These are phyloP conservation scores for Clusia tigrina DNA, from an alignment of 2,888 invertebrate species.

Conservation along the genomic window DNA sequence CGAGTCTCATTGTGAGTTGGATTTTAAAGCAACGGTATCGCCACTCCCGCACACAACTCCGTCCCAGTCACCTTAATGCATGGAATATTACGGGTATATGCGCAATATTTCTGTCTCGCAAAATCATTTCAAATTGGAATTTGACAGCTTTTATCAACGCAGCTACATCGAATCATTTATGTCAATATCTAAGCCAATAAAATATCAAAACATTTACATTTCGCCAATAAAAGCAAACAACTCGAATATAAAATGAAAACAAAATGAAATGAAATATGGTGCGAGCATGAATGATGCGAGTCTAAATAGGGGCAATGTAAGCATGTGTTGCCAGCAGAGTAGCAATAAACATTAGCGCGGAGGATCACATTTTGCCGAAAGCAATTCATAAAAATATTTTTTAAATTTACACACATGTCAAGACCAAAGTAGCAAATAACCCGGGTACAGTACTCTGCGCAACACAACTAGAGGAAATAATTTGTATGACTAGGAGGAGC, in stretches of 20 bases:
- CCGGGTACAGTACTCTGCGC: too few relatives aligned
- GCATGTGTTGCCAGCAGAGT: not conserved
- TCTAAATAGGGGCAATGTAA: not conserved
- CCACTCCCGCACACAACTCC: too few relatives aligned
- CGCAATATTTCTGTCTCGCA: too few relatives aligned
- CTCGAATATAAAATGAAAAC: not conserved
- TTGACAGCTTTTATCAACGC: not conserved
- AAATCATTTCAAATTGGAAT: not conserved
- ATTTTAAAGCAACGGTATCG: too few relatives aligned
- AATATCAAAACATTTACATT: slow-evolving; percentile 1
- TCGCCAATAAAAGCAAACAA: not conserved
- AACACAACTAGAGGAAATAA: too few relatives aligned
- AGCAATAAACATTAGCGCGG: not conserved
- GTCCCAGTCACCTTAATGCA: too few relatives aligned
- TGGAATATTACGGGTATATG: too few relatives aligned
- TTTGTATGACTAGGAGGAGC: too few relatives aligned
- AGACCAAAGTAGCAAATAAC: too few relatives aligned
- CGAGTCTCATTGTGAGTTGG: too few relatives aligned
- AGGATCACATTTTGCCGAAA: not conserved
- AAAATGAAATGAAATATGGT: not conserved
- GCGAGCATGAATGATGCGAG: too few relatives aligned
- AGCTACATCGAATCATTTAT: slow-evolving; percentile 9
- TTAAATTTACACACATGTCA: not conserved
- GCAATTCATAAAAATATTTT: not conserved
- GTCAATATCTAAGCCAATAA: slow-evolving; percentile 4